Conservation (phyloP, 2,113 vertebrate genomes). For the Gorsachius goisagi region DNA sequence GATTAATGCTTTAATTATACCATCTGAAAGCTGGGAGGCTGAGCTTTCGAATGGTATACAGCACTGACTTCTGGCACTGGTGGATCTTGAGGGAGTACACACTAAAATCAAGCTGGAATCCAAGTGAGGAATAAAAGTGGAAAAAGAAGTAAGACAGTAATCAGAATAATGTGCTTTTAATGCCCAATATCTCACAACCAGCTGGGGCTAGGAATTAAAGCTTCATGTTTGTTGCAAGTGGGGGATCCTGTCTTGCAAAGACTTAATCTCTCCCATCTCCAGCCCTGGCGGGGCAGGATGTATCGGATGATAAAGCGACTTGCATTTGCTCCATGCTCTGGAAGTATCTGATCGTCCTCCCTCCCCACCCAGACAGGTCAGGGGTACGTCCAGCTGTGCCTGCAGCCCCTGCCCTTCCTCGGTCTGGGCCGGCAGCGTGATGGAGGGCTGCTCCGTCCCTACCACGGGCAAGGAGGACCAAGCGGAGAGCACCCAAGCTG, state of each 20-base stretch:
- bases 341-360: neutral
- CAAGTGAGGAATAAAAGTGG: conserved; percentile 47
- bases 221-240: neutral
- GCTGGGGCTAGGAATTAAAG: conserved; percentile 55
- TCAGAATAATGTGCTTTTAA: conserved; percentile 65
- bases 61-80: conserved; percentile 51
- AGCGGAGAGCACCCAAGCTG: neutral
- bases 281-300: neutral
- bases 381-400: neutral
- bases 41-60: conserved; percentile 19
- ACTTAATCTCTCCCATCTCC: neutral
- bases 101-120: conserved; percentile 53
- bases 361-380: neutral
- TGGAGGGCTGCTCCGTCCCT: neutral
- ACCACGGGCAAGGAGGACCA: rapidly evolving
- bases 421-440: rapidly evolving
- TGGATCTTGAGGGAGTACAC: conserved; percentile 52
- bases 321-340: neutral
- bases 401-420: neutral
- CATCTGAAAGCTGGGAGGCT: conserved; percentile 52
- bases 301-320: rapidly evolving
- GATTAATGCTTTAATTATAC: conserved; percentile 73
- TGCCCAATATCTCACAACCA: conserved; percentile 62
- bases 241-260: neutral
- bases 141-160: conserved; percentile 44